Conservation (phyloP, 2,113 vertebrate species). For the Polyodon spathula region DNA sequence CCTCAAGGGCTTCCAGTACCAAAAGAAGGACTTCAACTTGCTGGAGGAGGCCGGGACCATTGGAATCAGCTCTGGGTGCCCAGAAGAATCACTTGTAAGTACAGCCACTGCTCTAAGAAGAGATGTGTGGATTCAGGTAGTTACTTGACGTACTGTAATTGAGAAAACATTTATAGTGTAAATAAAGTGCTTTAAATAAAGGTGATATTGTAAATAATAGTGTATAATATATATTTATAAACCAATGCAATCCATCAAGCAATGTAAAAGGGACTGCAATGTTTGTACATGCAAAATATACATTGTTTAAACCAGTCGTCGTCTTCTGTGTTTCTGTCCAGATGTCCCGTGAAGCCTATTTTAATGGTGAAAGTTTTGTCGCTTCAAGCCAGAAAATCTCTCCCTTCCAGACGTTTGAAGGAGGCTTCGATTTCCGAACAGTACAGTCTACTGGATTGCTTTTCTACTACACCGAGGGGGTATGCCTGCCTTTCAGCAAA, state of each 20-base stretch:
- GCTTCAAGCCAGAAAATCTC: constrained; percentile 75
- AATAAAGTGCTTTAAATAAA: too few species aligned
- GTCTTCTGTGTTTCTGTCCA: constrained; percentile 27
- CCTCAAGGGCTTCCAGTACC: constrained; percentile 94
- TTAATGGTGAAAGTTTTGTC: constrained; percentile 83
- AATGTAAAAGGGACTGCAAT: too few species aligned
- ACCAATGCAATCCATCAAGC: too few species aligned
- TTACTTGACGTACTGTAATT: too few species aligned
- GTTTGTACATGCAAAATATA: too few species aligned
- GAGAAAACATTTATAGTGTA: too few species aligned
- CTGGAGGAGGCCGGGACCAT: constrained; percentile 86
- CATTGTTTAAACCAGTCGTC: not conserved
- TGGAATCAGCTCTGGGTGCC: constrained; percentile 89
- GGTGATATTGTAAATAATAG: too few species aligned
- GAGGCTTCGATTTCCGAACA: constrained; percentile 85
- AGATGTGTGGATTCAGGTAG: too few species aligned
- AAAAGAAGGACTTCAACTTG: constrained; percentile 94
- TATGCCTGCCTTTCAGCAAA: constrained; percentile 37
- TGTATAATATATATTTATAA: too few species aligned
- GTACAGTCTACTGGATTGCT: constrained; percentile 75
- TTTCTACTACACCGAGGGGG: constrained; percentile 76
- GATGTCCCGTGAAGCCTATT: constrained; percentile 88
- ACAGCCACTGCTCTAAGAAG: too few species aligned
- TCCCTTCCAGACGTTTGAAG: constrained; percentile 77
- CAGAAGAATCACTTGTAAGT: constrained; percentile 90